These are phyloP conservation scores for Palythoa grandiflora DNA, from an alignment of 92 coral and sea anemone species.

Conservation along the genomic window DNA sequence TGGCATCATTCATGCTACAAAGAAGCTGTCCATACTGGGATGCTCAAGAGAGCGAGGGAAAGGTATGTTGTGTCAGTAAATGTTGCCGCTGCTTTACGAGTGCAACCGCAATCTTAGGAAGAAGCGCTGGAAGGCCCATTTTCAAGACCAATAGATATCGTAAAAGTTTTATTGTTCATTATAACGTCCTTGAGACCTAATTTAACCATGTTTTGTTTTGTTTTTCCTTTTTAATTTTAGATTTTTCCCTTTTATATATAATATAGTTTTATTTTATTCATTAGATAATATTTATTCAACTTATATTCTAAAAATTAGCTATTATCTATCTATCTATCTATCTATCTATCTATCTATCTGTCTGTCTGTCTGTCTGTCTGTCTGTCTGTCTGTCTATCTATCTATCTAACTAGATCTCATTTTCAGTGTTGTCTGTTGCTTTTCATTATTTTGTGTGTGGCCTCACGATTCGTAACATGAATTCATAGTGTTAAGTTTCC, in stretches of 20 bases:
- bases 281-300: neutral
- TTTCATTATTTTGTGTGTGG: constrained; percentile 5
- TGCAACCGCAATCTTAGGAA: neutral
- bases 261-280: too few species aligned
- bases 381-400: too few species aligned
- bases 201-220: neutral
- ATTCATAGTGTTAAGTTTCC: neutral
- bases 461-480: neutral
- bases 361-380: neutral
- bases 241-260: too few species aligned
- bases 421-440: constrained; percentile 1
- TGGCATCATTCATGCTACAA: constrained; percentile 64
- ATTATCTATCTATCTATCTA: neutral
- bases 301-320: neutral
- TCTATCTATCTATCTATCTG: neutral
- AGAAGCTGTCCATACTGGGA: constrained; percentile 60
- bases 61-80: constrained; percentile 15
- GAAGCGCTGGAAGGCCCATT: neutral
- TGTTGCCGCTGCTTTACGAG: neutral
- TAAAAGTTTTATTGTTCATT: neutral
- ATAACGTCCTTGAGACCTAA: neutral
- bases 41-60: constrained; percentile 63
- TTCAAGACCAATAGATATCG: neutral
- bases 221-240: neutral
- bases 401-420: neutral